Evolutionary conservation across 2,797 vertebrate genomes (phyloP), one percentile per base, ranked within the genome.

Genomic region (Rhabdophis nuchalis): DNA sequence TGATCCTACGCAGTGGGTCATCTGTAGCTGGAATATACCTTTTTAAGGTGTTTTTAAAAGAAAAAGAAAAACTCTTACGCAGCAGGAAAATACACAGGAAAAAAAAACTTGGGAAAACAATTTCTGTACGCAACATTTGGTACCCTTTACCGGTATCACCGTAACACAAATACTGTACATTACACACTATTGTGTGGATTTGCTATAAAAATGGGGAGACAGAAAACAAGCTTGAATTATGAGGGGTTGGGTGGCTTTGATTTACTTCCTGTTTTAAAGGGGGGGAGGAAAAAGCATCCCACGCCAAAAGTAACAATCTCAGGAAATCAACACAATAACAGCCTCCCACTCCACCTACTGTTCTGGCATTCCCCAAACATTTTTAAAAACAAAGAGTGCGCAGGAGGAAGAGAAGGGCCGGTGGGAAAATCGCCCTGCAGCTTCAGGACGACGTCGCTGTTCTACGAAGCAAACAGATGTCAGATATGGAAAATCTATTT

Each of bases 261-360:
- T 56, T n/a, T 12, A 87, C 53, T 20, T 87, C 53, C 52, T 87
- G 86, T 56, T 95, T 93, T 96, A 94, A 95, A 92, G 25, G n/a
- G 0, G 57, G 23, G 46, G 5, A 14, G n/a, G 52, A 89, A 27
- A 89, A 56, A 32, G 52, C 36, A 91, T 64, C 89, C 94, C 1
- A 57, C 64, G 95, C 95, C 97, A 97, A 97, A 60, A 96, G 93
- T 95, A 97, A 97, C 93, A 95, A 82, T 86, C 94, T 96, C 97
- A 97, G 97, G 97, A 97, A 98, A 93, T 94, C 91, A 68, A 95
- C 96, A 98, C 97, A 98, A 97, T 97, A 61, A 90, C 92, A 93
- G 92, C 90, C 95, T 94, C 91, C 94, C 14, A 90, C 96, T 96
- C 97, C 97, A 97, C 97, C 97, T 97, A 96, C 95, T 91, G 94